Conservation (phyloP, 2,888 invertebrate species). For the Galerucella calmariensis region DNA sequence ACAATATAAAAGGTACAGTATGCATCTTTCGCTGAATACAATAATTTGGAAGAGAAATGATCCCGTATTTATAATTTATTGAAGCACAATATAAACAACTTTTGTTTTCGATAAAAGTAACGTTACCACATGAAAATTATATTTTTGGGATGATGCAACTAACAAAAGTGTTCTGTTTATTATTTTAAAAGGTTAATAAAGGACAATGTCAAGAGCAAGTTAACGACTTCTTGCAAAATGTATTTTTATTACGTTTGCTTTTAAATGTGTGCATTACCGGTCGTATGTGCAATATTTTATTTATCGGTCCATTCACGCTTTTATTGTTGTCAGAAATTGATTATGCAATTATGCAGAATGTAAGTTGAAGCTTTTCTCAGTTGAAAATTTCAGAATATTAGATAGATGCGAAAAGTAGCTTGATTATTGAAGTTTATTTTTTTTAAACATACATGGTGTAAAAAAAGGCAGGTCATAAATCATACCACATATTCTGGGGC, state of each 20-base stretch:
- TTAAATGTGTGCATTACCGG: background rate
- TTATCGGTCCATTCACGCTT: too few relatives aligned
- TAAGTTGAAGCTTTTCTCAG: too few relatives aligned
- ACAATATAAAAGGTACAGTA: background rate
- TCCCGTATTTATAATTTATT: constrained; percentile 9
- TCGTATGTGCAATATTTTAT: background rate
- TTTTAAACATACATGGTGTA: too few relatives aligned
- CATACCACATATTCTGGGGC: too few relatives aligned
- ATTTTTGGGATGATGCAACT: background rate
- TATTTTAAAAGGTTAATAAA: background rate
- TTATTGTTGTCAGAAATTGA: too few relatives aligned
- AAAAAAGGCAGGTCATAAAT: too few relatives aligned
- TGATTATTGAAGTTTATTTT: too few relatives aligned
- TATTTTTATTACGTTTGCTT: constrained; percentile 3
- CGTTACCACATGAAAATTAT: background rate
- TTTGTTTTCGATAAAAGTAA: background rate
- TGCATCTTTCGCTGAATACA: background rate
- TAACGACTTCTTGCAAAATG: background rate
- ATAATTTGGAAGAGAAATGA: background rate
- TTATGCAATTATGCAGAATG: too few relatives aligned
- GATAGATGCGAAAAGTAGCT: too few relatives aligned
- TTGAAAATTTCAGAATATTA: too few relatives aligned
- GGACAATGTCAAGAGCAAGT: constrained; percentile 4
- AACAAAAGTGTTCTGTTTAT: background rate
- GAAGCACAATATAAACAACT: background rate